Percentiles rank a stretch among this genome's conserved stretches.
These are phyloP conservation scores for Arctia plantaginis DNA, from an alignment of 2,888 invertebrate genomes.

Conservation along the genomic window DNA sequence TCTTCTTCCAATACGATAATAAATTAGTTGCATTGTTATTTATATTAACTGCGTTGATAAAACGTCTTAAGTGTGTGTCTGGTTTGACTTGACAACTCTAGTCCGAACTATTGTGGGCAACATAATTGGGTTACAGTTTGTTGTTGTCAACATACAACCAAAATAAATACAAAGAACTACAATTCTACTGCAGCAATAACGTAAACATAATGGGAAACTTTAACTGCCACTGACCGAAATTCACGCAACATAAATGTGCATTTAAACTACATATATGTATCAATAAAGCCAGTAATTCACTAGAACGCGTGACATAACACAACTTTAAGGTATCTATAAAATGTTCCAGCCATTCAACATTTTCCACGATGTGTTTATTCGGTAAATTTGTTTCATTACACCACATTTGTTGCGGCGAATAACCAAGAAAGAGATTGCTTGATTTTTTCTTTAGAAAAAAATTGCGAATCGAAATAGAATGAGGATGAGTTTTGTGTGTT, in stretches of 20 bases:
- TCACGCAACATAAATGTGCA: slow-evolving; percentile 30
- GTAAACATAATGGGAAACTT: not conserved
- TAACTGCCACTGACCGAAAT: slow-evolving; percentile 14
- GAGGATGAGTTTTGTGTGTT: not conserved
- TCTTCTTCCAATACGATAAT: not conserved
- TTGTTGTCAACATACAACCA: not conserved
- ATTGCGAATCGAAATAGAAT: not conserved
- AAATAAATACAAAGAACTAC: not conserved
- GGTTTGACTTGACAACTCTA: too few relatives aligned
- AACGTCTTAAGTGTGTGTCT: too few relatives aligned
- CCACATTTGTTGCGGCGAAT: slow-evolving; percentile 7
- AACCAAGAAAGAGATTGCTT: not conserved
- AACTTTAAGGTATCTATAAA: slow-evolving; percentile 9
- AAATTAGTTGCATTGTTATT: too few relatives aligned
- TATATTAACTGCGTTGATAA: too few relatives aligned
- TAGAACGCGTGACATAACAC: not conserved
- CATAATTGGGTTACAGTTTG: not conserved
- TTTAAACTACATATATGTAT: slow-evolving; percentile 15
- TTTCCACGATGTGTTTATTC: slow-evolving; percentile 10
- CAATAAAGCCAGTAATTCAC: slow-evolving; percentile 6
- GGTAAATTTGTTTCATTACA: slow-evolving; percentile 18
- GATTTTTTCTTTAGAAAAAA: slow-evolving; percentile 2
- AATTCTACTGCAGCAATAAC: not conserved
- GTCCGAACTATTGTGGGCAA: too few relatives aligned
- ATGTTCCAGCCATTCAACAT: not conserved